phyloP scores from a whole-genome alignment of 2,113 vertebrate genomes.

The Lynx canadensis region DNA sequence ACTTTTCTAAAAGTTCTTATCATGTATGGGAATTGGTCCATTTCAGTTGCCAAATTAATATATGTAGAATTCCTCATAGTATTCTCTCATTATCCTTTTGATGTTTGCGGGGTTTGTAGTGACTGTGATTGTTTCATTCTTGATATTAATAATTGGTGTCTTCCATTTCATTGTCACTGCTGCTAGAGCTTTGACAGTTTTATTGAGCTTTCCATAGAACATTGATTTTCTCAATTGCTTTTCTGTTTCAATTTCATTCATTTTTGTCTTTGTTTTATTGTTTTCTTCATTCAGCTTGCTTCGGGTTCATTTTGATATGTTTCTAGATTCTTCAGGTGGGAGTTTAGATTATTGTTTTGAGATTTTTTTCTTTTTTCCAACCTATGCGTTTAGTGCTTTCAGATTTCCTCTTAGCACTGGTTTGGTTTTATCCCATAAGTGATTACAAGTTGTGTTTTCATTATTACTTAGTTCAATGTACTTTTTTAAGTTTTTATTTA shows the following conservation, averaged over 20 bases:
- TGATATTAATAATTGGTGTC: neutral
- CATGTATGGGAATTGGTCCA: neutral
- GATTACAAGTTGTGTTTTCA: neutral
- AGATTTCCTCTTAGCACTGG: neutral
- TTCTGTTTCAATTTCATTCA: neutral
- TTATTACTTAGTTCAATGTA: neutral
- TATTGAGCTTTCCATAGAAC: neutral
- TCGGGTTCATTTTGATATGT: neutral
- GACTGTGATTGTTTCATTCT: neutral
- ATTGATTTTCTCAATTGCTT: conserved; percentile 19
- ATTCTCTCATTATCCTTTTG: neutral
- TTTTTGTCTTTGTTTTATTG: conserved; percentile 1
- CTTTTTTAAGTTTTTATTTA: neutral
- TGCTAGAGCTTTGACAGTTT: neutral
- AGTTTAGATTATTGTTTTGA: neutral
- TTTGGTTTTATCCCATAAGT: neutral
- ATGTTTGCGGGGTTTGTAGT: neutral
- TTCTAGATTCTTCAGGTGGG: neutral
- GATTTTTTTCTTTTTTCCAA: neutral
- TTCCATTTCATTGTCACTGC: neutral
- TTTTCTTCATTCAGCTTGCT: neutral
- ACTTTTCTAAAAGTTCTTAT: neutral
- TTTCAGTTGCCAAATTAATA: neutral
- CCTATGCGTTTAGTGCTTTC: neutral
- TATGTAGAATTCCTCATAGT: neutral